phyloP scores from a whole-genome alignment of 2,113 vertebrate genomes.

The Seriola aureovittata region DNA sequence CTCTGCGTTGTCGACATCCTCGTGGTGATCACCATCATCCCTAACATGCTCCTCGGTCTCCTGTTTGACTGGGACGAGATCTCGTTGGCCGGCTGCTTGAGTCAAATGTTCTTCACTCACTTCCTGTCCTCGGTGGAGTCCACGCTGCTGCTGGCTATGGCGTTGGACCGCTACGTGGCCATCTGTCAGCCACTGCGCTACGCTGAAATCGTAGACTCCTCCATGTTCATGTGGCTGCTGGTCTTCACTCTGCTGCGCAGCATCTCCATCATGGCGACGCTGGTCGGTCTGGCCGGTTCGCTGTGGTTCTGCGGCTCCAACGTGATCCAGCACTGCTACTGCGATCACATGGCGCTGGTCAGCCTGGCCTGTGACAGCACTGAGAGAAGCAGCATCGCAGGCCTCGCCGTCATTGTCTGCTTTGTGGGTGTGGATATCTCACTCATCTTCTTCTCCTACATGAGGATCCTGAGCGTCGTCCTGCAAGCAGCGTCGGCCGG shows the following conservation, averaged over 20 bases:
- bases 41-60: slow-evolving; percentile 79
- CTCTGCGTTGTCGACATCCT: slow-evolving; percentile 82
- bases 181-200: slow-evolving; percentile 85
- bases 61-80: slow-evolving; percentile 71
- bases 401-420: slow-evolving; percentile 81
- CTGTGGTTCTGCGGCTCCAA: slow-evolving; percentile 80
- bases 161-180: slow-evolving; percentile 84
- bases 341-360: slow-evolving; percentile 87
- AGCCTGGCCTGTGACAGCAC: slow-evolving; percentile 80
- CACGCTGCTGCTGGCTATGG: slow-evolving; percentile 84
- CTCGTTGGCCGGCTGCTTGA: slow-evolving; percentile 80
- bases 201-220: slow-evolving; percentile 49
- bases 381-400: slow-evolving; percentile 47
- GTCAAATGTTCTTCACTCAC: slow-evolving; percentile 89
- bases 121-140: slow-evolving; percentile 85
- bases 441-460: slow-evolving; percentile 82
- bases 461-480: slow-evolving; percentile 76
- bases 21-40: slow-evolving; percentile 72
- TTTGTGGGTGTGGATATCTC: slow-evolving; percentile 84
- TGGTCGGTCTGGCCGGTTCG: slow-evolving; percentile 79
- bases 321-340: slow-evolving; percentile 82
- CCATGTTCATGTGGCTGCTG: slow-evolving; percentile 63
- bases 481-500: slow-evolving; percentile 59
- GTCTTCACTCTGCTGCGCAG: slow-evolving; percentile 80
- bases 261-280: slow-evolving; percentile 72